phyloP scores from a whole-genome alignment of 2,888 invertebrate species.

The Heliconius erato region DNA sequence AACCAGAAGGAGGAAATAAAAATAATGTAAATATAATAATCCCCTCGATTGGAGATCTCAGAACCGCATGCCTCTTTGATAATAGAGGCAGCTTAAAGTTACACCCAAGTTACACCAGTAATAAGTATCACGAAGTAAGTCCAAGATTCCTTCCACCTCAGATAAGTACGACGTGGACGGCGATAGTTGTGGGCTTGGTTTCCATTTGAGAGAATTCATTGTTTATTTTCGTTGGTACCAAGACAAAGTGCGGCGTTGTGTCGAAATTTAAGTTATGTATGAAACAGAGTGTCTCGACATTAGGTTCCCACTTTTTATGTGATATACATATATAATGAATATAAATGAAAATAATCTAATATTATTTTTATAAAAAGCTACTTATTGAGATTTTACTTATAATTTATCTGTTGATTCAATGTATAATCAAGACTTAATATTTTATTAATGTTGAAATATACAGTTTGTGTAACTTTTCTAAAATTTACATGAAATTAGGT shows the following conservation, averaged over 20 bases:
- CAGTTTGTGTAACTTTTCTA: neutral
- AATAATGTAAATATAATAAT: no score
- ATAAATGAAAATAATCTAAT: neutral
- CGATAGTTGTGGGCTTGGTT: neutral
- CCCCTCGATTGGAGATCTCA: no score
- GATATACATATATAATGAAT: no score
- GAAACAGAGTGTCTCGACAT: neutral
- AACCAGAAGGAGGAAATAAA: no score
- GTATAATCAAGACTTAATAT: no score
- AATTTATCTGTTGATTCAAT: neutral
- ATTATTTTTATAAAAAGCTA: neutral
- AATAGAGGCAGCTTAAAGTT: neutral
- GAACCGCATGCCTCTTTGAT: neutral
- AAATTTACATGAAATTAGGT: neutral
- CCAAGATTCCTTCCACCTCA: no score
- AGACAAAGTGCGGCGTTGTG: neutral
- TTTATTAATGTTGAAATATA: neutral
- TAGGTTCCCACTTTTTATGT: neutral
- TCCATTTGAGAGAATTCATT: no score
- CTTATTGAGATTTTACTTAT: neutral
- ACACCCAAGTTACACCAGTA: neutral
- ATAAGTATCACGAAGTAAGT: neutral
- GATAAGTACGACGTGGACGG: no score
- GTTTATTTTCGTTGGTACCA: neutral
- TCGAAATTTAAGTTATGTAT: neutral